phyloP scores from a whole-genome alignment of 2,113 vertebrate genomes.

The Psittacula cyanocephala region DNA sequence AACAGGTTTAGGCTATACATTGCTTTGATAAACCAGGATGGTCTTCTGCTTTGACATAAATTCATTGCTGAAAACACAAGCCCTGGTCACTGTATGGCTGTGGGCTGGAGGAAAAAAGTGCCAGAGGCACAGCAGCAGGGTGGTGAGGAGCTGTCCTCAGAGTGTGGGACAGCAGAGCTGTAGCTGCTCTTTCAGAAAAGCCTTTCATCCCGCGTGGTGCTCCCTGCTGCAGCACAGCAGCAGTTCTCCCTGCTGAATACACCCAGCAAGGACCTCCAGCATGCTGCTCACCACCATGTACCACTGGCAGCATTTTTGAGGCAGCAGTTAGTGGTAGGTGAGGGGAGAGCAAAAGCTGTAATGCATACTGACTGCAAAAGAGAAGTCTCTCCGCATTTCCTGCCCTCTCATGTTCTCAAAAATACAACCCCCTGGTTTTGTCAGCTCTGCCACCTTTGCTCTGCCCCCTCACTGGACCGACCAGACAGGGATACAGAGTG shows the following conservation, averaged over 20 bases:
- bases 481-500: fast-evolving
- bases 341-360: not conserved
- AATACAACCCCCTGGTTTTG: not conserved
- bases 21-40: not conserved
- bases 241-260: fast-evolving
- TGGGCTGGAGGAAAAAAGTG: not conserved
- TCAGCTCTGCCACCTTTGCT: not conserved
- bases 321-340: not conserved
- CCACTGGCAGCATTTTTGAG: not conserved
- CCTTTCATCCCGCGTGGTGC: fast-evolving
- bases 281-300: fast-evolving
- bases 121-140: fast-evolving
- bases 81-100: too few relatives aligned
- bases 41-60: not conserved
- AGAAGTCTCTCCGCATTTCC: slow-evolving; percentile 28
- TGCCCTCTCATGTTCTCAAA: not conserved
- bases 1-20: not conserved
- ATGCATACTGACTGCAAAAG: not conserved
- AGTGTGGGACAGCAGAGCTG: not conserved
- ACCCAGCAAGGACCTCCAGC: fast-evolving
- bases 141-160: fast-evolving
- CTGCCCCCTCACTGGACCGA: not conserved
- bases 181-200: not conserved
- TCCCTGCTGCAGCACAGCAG: not conserved
- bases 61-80: not conserved